Base-by-base conservation (phyloP, 1,140 invertebrate species). In the Neodiprion pinetum region DNA sequence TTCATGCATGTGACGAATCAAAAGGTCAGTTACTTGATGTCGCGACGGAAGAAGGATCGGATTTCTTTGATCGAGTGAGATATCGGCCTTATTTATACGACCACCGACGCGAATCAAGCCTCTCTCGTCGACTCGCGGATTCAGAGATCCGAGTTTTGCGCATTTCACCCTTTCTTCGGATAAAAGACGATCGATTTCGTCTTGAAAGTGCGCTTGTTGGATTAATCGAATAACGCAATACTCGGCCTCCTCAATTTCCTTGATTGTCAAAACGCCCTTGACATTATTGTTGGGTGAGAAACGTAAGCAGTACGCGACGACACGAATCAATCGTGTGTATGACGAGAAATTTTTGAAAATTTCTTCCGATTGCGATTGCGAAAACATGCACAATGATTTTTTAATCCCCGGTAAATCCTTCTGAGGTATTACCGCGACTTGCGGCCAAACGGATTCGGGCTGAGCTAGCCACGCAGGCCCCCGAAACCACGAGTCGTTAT, bases 71-170 rank as follows among this genome's bases (percentile, higher is more conserved):
- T 85, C 78, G 67, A 77, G 78, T 10, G 71, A 72, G 3, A 88
- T 71, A 23, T 80, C 40, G 2, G 88, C 77, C 47, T 83, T 72
- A 48, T 76, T 40, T 9, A 89, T 73, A 9, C 88, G 74, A 21
- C 88, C 87, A 23, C 86, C 87, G 49, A 88, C 86, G 73, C 84
- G 78, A n/a, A 90, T 69, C 7, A 89, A 14, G 23, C 81, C 80
- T 47, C 77, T 75, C 10, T 80, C 28, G 68, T 88, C 86, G 11
- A 87, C n/a, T 75, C 86, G 85, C 10, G 84, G 85, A 70, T 76
- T 81, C 14, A 86, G 75, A 17, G 78, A 75, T 53, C 73, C 28
- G 40, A 80, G 71, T 70, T 81, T 78, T 14, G 73, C 68, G 68
- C 73, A 53, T 70, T 74, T 74, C 48, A 74, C 68, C 12, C 23